A percentile compares a stretch with the other conserved stretches of the same genome.
Conservation (phyloP, 2,888 invertebrate species). For the Drosophila barbarae region DNA sequence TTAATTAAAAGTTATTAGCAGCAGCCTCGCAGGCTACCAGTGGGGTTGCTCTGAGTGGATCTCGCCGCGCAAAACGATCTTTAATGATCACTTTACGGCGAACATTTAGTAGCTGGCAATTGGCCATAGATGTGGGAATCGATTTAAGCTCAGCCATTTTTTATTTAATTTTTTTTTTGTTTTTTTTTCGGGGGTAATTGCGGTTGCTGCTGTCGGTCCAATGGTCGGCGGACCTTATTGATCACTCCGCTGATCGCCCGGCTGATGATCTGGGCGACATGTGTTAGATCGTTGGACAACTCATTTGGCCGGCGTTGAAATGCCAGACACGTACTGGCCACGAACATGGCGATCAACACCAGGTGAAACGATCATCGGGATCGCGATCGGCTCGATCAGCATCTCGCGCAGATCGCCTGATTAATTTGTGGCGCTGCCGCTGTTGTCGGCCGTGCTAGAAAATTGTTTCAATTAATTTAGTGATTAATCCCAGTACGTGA, state of each 20-base stretch:
- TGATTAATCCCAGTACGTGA: slow-evolving; percentile 71
- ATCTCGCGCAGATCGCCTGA: slow-evolving; percentile 52
- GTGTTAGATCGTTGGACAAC: slow-evolving; percentile 70
- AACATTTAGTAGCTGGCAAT: slow-evolving; percentile 61
- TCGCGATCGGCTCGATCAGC: slow-evolving; percentile 32
- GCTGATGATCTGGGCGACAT: slow-evolving; percentile 66
- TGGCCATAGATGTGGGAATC: slow-evolving; percentile 44
- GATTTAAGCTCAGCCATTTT: slow-evolving; percentile 5
- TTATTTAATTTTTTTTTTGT: slow-evolving; percentile 4
- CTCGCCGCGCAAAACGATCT: slow-evolving; percentile 22
- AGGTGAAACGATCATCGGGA: slow-evolving; percentile 31
- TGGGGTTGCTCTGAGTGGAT: slow-evolving; percentile 12
- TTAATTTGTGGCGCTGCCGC: slow-evolving; percentile 61
- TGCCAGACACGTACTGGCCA: slow-evolving; percentile 68
- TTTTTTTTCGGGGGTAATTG: slow-evolving; percentile 19
- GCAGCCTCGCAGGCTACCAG: slow-evolving; percentile 28
- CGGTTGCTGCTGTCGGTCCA: not conserved
- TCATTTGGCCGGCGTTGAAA: slow-evolving; percentile 63
- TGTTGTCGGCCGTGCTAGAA: slow-evolving; percentile 68
- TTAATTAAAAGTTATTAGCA: slow-evolving; percentile 75
- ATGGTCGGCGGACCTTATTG: slow-evolving; percentile 29
- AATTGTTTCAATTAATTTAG: slow-evolving; percentile 75
- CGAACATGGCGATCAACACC: slow-evolving; percentile 73
- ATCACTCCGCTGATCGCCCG: slow-evolving; percentile 25
- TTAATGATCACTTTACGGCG: slow-evolving; percentile 45